These are phyloP conservation scores for Luffia ferchaultella DNA, from an alignment of 2,888 invertebrate genomes.

Conservation along the genomic window DNA sequence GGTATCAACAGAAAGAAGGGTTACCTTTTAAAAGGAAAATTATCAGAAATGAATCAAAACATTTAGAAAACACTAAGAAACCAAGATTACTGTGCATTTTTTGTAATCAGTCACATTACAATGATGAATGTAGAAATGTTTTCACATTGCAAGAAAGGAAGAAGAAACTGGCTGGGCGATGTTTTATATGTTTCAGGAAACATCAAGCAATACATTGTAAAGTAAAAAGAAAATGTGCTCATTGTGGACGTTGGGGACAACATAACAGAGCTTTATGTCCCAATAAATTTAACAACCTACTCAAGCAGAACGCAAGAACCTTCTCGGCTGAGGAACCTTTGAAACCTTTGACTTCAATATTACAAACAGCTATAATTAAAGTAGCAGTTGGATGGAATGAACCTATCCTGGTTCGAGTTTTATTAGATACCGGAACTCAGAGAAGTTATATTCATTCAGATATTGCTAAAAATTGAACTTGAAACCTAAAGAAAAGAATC, in stretches of 20 bases:
- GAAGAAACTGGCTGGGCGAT: background rate
- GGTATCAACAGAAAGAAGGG: background rate
- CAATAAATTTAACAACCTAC: no score
- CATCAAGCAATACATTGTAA: background rate
- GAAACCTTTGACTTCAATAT: background rate
- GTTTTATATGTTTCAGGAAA: background rate
- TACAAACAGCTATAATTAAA: background rate
- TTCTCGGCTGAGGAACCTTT: no score
- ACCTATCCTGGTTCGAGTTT: background rate
- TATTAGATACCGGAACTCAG: conserved; percentile 1
- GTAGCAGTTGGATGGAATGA: background rate
- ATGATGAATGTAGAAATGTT: background rate
- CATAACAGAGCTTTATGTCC: conserved; percentile 2
- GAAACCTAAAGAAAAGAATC: background rate
- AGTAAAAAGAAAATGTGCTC: background rate
- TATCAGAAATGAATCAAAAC: background rate
- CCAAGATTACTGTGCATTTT: background rate
- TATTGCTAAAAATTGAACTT: background rate
- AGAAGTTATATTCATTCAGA: background rate
- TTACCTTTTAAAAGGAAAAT: background rate
- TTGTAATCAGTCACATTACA: background rate
- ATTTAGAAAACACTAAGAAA: background rate
- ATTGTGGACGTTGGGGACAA: background rate
- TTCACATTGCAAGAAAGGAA: background rate
- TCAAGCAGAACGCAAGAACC: no score